Base-by-base conservation (phyloP, 2,888 invertebrate genomes). In the Hirtodrosophila duncani region DNA sequence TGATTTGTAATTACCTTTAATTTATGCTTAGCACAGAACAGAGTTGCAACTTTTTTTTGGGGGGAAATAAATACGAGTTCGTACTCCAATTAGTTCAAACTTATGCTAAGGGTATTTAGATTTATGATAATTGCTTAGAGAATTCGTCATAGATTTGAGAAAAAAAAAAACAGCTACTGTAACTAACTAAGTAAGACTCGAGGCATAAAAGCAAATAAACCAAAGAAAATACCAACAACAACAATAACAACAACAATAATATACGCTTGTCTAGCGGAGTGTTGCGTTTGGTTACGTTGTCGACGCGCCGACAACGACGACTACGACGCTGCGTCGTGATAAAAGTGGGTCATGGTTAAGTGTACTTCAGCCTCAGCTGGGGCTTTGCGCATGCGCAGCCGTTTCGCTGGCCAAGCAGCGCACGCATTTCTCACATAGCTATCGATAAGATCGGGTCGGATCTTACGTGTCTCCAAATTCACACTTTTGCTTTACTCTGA, bases 311-410 rank as follows among this genome's bases (percentile, higher is more conserved):
- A 42, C 23, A 34, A 20, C 66, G 55, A 44, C 46, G 48, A 26
- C 16, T 23, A 20, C 33, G 41, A 33, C 43, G 59, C 10, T 18
- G 46, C 46, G 51, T 24, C 26, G 50, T 20, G 36, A 44, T 30
- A 24, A 52, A 77, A 63, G 61, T 79, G 63, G 79, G 79, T 77
- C 79, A 79, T 61, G 79, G 79, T 62, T 79, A 75, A 62, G 57
- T 64, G 74, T 74, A 74, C 78, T 78, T 74, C 57, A 52, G 67
- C 48, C 50, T 58, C 67, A n/a, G n/a, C n/a, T n/a, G n/a, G n/a
- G 63, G 58, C 48, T 49, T 33, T 53, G 41, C 18, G 31, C 36
- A 27, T 51, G 49, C 26, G 13, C 13, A 17, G 23, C 37, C 17
- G 14, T 27, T 51, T 50, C 26, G 13, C 13, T 13, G 23, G 29